Conservation (phyloP, 2,113 vertebrate species). For the Corythoichthys intestinalis region DNA sequence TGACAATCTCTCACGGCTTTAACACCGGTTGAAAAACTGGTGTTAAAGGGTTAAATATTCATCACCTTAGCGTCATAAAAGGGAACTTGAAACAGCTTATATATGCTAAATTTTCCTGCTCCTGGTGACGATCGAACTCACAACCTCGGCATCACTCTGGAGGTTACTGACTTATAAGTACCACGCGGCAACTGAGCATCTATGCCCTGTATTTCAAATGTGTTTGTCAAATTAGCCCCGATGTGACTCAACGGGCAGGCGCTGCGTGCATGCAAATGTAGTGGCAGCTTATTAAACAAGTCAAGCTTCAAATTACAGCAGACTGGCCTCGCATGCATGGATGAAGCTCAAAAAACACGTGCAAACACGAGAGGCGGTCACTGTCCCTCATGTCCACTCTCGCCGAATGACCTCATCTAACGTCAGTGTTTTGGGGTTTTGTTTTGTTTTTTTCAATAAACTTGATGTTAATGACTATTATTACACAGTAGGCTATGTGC, state of each 20-base stretch:
- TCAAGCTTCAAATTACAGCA: constrained; percentile 60
- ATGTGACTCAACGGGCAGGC: background rate
- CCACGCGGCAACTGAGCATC: no score
- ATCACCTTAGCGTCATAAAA: no score
- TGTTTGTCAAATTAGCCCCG: background rate
- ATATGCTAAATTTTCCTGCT: background rate
- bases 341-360: constrained; percentile 44
- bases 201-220: no score
- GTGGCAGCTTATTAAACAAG: constrained; percentile 53
- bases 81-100: no score
- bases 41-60: no score
- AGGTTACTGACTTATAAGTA: background rate
- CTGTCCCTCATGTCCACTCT: constrained; percentile 18
- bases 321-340: constrained; percentile 56
- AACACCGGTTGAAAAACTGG: no score
- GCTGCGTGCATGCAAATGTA: constrained; percentile 31
- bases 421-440: background rate
- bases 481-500: background rate
- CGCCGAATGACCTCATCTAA: constrained; percentile 25
- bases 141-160: background rate
- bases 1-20: no score
- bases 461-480: constrained; percentile 6
- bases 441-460: constrained; percentile 10
- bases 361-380: constrained; percentile 26
- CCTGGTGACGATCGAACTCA: background rate